A percentile compares a stretch with the other conserved stretches of the same genome.
Conservation (phyloP, 2,113 vertebrate species). For the Athene noctua region DNA sequence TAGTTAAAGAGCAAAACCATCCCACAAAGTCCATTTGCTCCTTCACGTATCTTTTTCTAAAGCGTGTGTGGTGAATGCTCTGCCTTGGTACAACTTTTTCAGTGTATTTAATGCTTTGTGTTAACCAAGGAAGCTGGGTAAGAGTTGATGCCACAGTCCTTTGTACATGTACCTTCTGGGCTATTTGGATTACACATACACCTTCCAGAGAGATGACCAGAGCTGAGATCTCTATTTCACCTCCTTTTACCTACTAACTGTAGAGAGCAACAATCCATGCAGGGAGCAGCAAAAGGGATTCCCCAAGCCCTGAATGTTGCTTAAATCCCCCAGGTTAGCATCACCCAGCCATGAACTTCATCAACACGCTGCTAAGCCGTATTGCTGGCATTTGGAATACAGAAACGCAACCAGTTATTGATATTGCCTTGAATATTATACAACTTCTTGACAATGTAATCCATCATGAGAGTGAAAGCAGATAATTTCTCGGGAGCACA, state of each 20-base stretch:
- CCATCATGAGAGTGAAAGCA: neutral
- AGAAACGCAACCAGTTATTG: neutral
- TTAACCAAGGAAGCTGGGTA: neutral
- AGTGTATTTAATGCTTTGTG: neutral
- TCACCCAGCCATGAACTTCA: neutral
- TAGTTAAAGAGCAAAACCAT: neutral
- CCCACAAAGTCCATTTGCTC: neutral
- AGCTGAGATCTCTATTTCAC: neutral
- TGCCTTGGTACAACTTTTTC: neutral
- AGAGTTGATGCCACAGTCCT: neutral
- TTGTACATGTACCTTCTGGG: neutral
- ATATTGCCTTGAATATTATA: neutral
- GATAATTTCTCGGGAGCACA: neutral
- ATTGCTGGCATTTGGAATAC: neutral
- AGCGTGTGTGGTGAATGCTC: neutral
- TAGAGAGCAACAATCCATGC: neutral
- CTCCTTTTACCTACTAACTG: neutral
- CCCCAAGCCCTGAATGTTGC: neutral
- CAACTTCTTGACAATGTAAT: neutral
- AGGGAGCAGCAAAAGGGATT: neutral
- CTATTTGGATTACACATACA: neutral
- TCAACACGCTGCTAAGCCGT: accelerated
- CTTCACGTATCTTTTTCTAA: neutral
- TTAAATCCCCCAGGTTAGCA: neutral
- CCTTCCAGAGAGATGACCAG: neutral